A percentile compares a stretch with the other conserved stretches of the same genome.
These are phyloP conservation scores for Leptothorax acervorum DNA, from an alignment of 2,888 invertebrate genomes.

Conservation along the genomic window DNA sequence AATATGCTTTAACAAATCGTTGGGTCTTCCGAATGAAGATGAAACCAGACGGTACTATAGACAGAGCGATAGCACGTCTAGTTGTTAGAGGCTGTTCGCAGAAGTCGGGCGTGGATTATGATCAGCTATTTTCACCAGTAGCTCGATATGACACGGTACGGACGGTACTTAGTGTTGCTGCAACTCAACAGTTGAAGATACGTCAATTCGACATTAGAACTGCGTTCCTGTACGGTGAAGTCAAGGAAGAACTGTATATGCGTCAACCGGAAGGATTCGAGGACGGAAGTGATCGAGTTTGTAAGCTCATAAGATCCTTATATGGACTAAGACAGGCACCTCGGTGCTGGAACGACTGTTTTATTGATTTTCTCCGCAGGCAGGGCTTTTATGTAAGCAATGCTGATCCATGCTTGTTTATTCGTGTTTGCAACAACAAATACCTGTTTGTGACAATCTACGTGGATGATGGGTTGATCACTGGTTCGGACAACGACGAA, in stretches of 20 bases:
- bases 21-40: neutral
- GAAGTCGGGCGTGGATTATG: neutral
- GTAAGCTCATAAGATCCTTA: neutral
- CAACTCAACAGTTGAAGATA: neutral
- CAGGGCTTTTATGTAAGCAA: neutral
- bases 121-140: neutral
- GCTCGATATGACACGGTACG: neutral
- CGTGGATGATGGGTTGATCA: neutral
- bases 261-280: neutral
- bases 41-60: neutral
- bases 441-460: neutral
- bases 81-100: neutral
- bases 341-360: neutral
- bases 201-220: slow-evolving; percentile 1
- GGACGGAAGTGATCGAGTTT: neutral
- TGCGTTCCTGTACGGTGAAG: neutral
- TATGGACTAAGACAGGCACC: slow-evolving; percentile 12
- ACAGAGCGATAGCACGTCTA: neutral
- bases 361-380: neutral
- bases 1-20: neutral
- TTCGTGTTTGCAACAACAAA: neutral
- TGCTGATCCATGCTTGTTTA: slow-evolving; percentile 18
- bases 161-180: neutral
- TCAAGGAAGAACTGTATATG: neutral
- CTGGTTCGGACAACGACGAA: neutral